Evolutionary conservation across 2,113 vertebrate species (phyloP).

Genomic region (Hiodon tergisus): DNA sequence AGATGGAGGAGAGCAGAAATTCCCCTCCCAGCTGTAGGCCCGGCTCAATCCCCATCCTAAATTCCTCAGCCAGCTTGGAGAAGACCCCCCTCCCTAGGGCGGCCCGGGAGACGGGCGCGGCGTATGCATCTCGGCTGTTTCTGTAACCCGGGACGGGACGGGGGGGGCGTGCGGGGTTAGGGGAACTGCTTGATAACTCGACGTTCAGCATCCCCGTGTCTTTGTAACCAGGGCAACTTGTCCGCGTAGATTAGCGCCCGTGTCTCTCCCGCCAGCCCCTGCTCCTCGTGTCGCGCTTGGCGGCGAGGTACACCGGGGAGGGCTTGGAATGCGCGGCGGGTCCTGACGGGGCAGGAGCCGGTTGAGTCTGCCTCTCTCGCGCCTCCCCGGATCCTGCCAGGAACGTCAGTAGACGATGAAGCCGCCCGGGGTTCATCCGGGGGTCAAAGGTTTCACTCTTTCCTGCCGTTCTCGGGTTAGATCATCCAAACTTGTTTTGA

Average conservation of each 20-base stretch:
- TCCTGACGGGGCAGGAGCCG: no score
- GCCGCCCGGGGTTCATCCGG: conserved; percentile 54
- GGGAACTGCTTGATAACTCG: conserved; percentile 51
- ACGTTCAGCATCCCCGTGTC: conserved; percentile 59
- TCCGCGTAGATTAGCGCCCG: no score
- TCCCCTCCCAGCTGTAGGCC: conserved; percentile 69
- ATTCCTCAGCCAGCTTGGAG: conserved; percentile 66
- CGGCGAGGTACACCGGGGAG: no score
- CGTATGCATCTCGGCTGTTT: conserved; percentile 62
- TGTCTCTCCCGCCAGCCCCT: no score
- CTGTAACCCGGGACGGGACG: conserved; percentile 56
- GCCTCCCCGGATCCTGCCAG: conserved; percentile 42
- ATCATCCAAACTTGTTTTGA: conserved; percentile 64
- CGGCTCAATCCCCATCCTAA: conserved; percentile 63
- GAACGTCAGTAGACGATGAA: conserved; percentile 45
- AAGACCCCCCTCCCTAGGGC: conserved; percentile 49
- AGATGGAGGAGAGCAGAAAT: conserved; percentile 63
- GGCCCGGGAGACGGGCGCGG: conserved; percentile 55
- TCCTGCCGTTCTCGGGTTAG: conserved; percentile 55
- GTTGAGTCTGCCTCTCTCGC: conserved; percentile 27
- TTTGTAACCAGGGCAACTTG: no score
- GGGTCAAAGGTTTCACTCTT: conserved; percentile 67
- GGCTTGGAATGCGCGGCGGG: no score
- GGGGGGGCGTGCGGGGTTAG: conserved; percentile 31
- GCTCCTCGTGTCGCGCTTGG: no score